These are phyloP conservation scores for Amphiduros pacificus DNA, from an alignment of 2,888 invertebrate species.

Conservation along the genomic window DNA sequence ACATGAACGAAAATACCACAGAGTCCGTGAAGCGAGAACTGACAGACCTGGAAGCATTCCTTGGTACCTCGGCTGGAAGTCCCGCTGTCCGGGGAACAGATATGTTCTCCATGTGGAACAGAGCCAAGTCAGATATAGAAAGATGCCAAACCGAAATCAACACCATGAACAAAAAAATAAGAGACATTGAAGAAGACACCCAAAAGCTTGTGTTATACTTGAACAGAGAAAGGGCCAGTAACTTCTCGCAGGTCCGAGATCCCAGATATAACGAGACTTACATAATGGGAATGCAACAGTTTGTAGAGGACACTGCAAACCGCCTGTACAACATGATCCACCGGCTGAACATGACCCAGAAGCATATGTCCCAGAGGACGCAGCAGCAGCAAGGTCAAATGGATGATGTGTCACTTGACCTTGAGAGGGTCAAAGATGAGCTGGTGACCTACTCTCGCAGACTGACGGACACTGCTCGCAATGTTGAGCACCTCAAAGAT, in stretches of 20 bases:
- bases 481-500: neutral
- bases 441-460: neutral
- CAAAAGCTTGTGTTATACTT: slow-evolving; percentile 2
- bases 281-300: no score
- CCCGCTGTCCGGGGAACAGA: neutral
- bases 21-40: neutral
- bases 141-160: slow-evolving; percentile 10
- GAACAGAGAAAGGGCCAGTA: neutral
- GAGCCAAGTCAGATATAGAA: slow-evolving; percentile 9
- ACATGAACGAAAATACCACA: slow-evolving; percentile 9
- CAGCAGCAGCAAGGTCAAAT: slow-evolving; percentile 14
- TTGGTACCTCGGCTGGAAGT: neutral
- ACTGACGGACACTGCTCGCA: neutral
- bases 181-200: slow-evolving; percentile 11
- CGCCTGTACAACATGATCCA: neutral
- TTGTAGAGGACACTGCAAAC: neutral
- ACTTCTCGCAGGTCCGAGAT: neutral
- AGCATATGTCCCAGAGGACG: neutral
- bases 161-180: slow-evolving; percentile 11
- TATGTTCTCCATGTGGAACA: neutral
- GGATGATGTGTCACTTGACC: slow-evolving; percentile 17
- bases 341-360: neutral
- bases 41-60: neutral
- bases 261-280: neutral
- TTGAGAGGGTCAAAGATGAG: slow-evolving; percentile 11